These are phyloP conservation scores for Atherinosoma microstoma DNA, from an alignment of 2,797 vertebrate genomes.

Conservation along the genomic window DNA sequence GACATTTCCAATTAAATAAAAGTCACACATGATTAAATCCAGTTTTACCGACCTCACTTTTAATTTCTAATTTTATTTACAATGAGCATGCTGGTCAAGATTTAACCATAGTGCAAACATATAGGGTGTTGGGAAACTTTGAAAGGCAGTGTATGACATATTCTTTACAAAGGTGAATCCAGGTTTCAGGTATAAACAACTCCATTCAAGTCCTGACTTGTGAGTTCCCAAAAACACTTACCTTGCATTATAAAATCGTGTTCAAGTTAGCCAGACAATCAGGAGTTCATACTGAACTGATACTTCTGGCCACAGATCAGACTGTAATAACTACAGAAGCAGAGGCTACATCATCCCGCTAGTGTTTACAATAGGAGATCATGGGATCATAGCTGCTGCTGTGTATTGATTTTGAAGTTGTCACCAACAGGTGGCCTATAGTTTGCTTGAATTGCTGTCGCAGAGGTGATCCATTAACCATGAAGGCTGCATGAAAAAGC, in stretches of 20 bases:
- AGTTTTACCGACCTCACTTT: conserved; percentile 23
- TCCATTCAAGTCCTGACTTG: conserved; percentile 31
- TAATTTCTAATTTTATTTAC: conserved; percentile 43
- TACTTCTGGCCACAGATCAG: conserved; percentile 48
- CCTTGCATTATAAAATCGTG: conserved; percentile 66
- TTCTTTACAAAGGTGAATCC: conserved; percentile 43
- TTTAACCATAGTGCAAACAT: conserved; percentile 44
- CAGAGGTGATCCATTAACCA: conserved; percentile 51
- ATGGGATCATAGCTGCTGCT: conserved; percentile 44
- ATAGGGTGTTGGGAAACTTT: conserved; percentile 45
- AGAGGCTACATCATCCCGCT: conserved; percentile 31
- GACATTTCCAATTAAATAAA: conserved; percentile 30
- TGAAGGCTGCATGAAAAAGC: conserved; percentile 53
- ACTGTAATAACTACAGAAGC: conserved; percentile 48
- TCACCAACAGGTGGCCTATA: conserved; percentile 48
- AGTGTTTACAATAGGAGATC: conserved; percentile 35
- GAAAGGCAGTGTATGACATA: conserved; percentile 54
- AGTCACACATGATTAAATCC: conserved; percentile 29
- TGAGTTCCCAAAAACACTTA: conserved; percentile 65
- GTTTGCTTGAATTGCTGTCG: conserved; percentile 51
- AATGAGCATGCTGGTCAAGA: conserved; percentile 32
- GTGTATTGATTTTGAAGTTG: conserved; percentile 39
- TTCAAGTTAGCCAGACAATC: conserved; percentile 46
- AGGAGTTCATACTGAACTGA: conserved; percentile 55
- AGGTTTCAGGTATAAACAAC: conserved; percentile 39